A percentile compares a stretch with the other conserved stretches of the same genome.
Evolutionary conservation across 2,888 invertebrate species (phyloP).

Genomic region (Phyllotreta striolata): DNA sequence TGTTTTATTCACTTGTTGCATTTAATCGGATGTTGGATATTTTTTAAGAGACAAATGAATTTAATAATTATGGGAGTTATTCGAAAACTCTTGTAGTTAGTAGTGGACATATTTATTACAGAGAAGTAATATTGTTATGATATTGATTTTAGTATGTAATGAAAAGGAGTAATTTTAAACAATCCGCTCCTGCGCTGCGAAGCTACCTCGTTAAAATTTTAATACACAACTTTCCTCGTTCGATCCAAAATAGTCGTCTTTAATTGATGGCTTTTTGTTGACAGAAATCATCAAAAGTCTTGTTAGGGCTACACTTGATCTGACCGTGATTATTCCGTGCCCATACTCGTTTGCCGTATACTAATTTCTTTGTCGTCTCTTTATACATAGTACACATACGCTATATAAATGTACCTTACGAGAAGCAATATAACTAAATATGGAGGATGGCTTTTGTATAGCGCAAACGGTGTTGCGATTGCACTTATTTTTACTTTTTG

Average conservation of each 20-base stretch:
- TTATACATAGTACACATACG: too few relatives aligned
- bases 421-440: conserved; percentile 22
- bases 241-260: conserved; percentile 53
- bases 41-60: too few relatives aligned
- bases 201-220: conserved; percentile 50
- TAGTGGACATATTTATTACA: too few relatives aligned
- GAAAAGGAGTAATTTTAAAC: background rate
- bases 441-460: conserved; percentile 31
- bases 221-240: conserved; percentile 47
- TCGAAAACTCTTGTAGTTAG: too few relatives aligned
- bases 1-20: background rate
- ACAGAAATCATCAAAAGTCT: conserved; percentile 54
- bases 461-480: conserved; percentile 19
- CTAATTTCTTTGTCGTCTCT: conserved; percentile 34
- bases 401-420: conserved; percentile 31
- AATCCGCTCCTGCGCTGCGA: conserved; percentile 10
- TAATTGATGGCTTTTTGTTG: conserved; percentile 55
- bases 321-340: conserved; percentile 37
- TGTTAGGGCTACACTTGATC: conserved; percentile 41
- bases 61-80: too few relatives aligned
- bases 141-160: background rate
- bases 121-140: background rate
- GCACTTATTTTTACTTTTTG: conserved; percentile 1
- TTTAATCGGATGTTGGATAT: too few relatives aligned
- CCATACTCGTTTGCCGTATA: conserved; percentile 29